Conservation (phyloP, 2,888 invertebrate species). For the Sipha maydis region DNA sequence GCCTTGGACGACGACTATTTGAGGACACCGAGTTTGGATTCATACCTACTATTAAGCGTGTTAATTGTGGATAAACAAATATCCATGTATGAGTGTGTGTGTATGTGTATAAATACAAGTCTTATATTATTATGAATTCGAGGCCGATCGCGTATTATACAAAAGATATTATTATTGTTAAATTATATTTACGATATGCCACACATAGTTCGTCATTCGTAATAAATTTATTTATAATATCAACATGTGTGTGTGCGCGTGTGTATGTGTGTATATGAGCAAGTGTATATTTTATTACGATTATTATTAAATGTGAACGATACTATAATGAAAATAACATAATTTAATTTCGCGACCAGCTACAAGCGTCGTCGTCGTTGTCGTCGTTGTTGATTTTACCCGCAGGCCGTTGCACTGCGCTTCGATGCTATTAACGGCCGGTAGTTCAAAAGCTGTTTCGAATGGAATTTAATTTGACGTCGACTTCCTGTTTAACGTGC, state of each 20-base stretch:
- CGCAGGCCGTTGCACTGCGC: slow-evolving; percentile 46
- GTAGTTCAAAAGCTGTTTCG: slow-evolving; percentile 50
- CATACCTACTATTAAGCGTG: slow-evolving; percentile 28
- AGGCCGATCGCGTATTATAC: not conserved
- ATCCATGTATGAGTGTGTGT: not conserved
- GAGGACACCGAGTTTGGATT: slow-evolving; percentile 37
- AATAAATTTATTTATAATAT: not conserved
- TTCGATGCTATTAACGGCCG: slow-evolving; percentile 34
- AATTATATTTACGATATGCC: not conserved
- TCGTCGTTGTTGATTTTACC: not conserved
- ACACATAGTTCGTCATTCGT: not conserved
- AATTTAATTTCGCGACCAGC: not conserved
- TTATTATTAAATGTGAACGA: too few species aligned
- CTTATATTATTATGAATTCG: slow-evolving; percentile 20
- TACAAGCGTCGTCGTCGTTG: not conserved
- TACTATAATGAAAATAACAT: too few species aligned
- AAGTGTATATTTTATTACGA: too few species aligned
- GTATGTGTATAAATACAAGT: not conserved
- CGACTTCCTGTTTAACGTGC: slow-evolving; percentile 53
- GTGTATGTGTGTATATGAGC: too few species aligned
- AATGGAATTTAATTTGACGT: slow-evolving; percentile 54
- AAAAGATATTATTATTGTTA: not conserved
- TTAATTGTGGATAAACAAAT: slow-evolving; percentile 12
- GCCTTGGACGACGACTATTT: slow-evolving; percentile 37
- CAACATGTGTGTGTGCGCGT: not conserved